Evolutionary conservation across 2,888 invertebrate species (phyloP).

Genomic region (Neoascia interrupta): DNA sequence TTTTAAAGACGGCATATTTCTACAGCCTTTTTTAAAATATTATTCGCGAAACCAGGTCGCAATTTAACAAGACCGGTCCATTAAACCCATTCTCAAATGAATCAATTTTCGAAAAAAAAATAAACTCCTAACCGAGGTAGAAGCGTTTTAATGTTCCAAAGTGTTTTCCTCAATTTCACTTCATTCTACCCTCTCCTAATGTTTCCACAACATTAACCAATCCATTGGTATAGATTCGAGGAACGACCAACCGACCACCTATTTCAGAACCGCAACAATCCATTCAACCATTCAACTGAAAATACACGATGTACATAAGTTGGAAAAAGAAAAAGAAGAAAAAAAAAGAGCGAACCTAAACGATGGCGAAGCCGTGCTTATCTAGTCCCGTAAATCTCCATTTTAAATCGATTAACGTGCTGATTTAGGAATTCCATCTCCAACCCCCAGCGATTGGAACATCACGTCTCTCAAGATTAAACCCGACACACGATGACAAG

Average conservation of each 20-base stretch:
- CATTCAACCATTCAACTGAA: constrained; percentile 64
- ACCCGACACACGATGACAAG: constrained; percentile 4
- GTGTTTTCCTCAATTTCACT: constrained; percentile 43
- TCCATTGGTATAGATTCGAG: constrained; percentile 30
- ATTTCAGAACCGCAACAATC: constrained; percentile 62
- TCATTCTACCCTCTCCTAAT: constrained; percentile 18
- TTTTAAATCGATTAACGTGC: constrained; percentile 70
- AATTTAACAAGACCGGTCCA: too few species aligned
- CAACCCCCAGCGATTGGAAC: constrained; percentile 8
- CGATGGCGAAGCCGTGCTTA: constrained; percentile 33
- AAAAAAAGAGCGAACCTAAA: constrained; percentile 8
- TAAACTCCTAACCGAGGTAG: too few species aligned
- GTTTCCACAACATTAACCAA: constrained; percentile 68
- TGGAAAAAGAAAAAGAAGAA: neutral
- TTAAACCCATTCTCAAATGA: too few species aligned
- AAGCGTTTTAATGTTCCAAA: too few species aligned
- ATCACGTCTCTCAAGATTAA: constrained; percentile 54
- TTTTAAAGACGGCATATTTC: too few species aligned
- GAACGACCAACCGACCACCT: constrained; percentile 36
- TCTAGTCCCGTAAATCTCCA: constrained; percentile 63
- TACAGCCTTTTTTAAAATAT: too few species aligned
- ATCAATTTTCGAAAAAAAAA: too few species aligned
- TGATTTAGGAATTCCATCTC: constrained; percentile 58
- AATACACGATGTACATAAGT: constrained; percentile 50
- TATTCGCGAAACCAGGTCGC: too few species aligned